Evolutionary conservation across 2,888 invertebrate genomes (phyloP).

Genomic region (Aleiodes leptofemur): DNA sequence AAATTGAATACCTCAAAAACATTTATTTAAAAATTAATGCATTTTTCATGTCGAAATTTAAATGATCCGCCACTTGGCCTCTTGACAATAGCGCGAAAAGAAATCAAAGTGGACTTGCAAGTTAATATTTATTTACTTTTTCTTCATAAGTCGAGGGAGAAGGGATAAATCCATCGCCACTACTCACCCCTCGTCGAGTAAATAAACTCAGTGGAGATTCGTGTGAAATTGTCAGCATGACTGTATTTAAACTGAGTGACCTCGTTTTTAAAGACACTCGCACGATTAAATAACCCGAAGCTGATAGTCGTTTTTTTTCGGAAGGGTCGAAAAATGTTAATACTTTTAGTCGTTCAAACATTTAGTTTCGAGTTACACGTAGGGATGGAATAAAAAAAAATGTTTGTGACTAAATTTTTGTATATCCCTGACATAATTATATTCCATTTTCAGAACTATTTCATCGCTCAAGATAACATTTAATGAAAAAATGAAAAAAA

Average conservation of each 20-base stretch:
- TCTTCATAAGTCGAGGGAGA: neutral
- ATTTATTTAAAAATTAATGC: conserved; percentile 34
- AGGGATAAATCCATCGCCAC: conserved; percentile 11
- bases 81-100: neutral
- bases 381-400: too few relatives aligned
- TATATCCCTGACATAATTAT: too few relatives aligned
- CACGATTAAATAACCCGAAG: conserved; percentile 20
- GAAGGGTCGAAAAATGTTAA: conserved; percentile 41
- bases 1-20: neutral
- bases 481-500: too few relatives aligned
- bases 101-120: neutral
- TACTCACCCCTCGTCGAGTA: conserved; percentile 15
- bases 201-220: conserved; percentile 31
- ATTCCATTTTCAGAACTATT: too few relatives aligned
- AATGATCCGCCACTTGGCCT: neutral
- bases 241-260: conserved; percentile 31
- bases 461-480: too few relatives aligned
- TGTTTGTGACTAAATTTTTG: neutral
- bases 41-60: conserved; percentile 30
- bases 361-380: conserved; percentile 63
- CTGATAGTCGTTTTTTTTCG: conserved; percentile 2
- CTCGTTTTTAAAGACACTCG: conserved; percentile 6
- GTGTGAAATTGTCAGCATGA: conserved; percentile 29
- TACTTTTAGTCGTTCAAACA: conserved; percentile 72
- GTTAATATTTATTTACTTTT: conserved; percentile 17